These are phyloP conservation scores for Lasioglossum figueresi DNA, from an alignment of 2,888 invertebrate genomes.

Conservation along the genomic window DNA sequence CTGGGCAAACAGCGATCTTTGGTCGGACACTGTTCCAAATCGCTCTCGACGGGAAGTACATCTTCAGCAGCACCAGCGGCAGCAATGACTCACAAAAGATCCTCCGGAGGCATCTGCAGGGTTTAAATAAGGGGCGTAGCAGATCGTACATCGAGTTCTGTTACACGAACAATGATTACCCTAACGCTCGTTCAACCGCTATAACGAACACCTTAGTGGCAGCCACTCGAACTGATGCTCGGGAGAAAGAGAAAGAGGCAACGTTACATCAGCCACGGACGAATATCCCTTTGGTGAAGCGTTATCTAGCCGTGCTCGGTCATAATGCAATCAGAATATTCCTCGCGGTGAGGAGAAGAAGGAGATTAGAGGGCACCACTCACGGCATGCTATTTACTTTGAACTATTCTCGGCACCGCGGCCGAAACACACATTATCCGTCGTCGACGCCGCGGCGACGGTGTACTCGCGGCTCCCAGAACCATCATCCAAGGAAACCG, in stretches of 20 bases:
- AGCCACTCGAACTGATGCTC: background rate
- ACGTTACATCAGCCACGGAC: constrained; percentile 62
- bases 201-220: constrained; percentile 11
- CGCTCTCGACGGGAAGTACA: background rate
- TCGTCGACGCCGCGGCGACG: constrained; percentile 47
- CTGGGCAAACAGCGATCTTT: background rate
- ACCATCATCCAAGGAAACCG: constrained; percentile 52
- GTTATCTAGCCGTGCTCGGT: constrained; percentile 60
- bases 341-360: constrained; percentile 63
- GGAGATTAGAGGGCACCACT: constrained; percentile 72
- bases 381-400: constrained; percentile 74
- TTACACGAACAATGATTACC: constrained; percentile 19
- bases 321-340: constrained; percentile 72
- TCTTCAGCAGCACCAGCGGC: background rate
- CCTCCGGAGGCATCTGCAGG: background rate
- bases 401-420: constrained; percentile 73
- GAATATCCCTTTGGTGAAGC: constrained; percentile 65
- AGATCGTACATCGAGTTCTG: constrained; percentile 16
- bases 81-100: constrained; percentile 11
- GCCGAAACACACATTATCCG: constrained; percentile 71
- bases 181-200: background rate
- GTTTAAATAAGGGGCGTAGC: constrained; percentile 6
- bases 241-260: background rate
- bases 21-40: background rate
- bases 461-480: constrained; percentile 42